Conservation (phyloP, 2,113 vertebrate species). For the Rutilus rutilus region DNA sequence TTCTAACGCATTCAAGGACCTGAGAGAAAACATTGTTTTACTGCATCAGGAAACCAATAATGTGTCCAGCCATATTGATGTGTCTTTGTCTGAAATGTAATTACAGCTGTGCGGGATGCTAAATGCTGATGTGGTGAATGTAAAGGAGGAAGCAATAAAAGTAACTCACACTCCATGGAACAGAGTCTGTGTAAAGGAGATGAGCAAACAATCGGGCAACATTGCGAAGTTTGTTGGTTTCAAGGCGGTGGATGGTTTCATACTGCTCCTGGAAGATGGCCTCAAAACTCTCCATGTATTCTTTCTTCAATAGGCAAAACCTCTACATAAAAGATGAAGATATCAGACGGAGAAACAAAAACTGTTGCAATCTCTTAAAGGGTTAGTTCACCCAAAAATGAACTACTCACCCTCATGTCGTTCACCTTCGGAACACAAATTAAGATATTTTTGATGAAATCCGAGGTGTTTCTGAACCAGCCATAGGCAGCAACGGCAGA, state of each 20-base stretch:
- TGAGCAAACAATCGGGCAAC: constrained; percentile 98
- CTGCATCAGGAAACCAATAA: constrained; percentile 3
- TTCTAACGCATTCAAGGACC: constrained; percentile 93
- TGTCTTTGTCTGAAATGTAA: background rate
- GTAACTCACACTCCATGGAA: constrained; percentile 95
- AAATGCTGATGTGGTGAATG: constrained; percentile 19
- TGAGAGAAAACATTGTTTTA: constrained; percentile 62
- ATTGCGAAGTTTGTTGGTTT: constrained; percentile 98
- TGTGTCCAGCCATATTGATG: background rate
- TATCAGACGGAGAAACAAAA: background rate
- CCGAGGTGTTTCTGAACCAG: too few species aligned
- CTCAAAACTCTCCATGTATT: constrained; percentile 99
- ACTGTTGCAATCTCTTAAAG: background rate
- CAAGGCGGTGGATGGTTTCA: constrained; percentile 95
- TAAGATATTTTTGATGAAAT: too few species aligned
- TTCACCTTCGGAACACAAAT: too few species aligned
- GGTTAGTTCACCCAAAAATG: too few species aligned
- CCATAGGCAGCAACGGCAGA: too few species aligned
- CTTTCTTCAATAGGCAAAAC: constrained; percentile 97
- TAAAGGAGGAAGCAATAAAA: background rate
- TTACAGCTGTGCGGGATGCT: constrained; percentile 5
- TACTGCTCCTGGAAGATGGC: constrained; percentile 96
- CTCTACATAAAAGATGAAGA: constrained; percentile 73
- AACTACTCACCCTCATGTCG: too few species aligned
- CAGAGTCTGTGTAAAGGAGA: constrained; percentile 94